These are phyloP conservation scores for Macrophya annulata DNA, from an alignment of 2,888 invertebrate species.

Conservation along the genomic window DNA sequence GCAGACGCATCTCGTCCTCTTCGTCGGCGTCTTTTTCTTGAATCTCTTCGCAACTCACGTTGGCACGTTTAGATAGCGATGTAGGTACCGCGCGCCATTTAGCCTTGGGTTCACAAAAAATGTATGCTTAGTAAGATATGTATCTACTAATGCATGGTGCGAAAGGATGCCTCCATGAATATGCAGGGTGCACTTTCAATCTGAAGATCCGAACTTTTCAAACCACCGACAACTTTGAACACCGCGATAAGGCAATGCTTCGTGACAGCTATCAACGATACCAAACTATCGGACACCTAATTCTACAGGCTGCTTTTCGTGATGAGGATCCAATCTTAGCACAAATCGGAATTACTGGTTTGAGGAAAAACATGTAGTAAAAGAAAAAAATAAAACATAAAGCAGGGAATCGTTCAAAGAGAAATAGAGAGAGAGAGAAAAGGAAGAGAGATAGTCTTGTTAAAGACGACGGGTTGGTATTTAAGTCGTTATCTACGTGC, in stretches of 20 bases:
- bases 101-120: constrained; percentile 66
- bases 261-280: constrained; percentile 35
- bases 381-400: no score
- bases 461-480: neutral
- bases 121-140: constrained; percentile 64
- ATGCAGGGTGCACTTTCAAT: constrained; percentile 59
- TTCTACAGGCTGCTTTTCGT: neutral
- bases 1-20: constrained; percentile 4
- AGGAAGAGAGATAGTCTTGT: neutral
- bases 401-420: neutral
- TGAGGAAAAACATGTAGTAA: neutral
- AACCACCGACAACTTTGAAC: neutral
- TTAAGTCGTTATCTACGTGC: neutral
- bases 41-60: constrained; percentile 18
- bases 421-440: neutral
- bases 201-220: constrained; percentile 36
- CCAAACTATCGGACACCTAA: neutral
- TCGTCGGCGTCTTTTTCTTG: constrained; percentile 10
- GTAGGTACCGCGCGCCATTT: constrained; percentile 65
- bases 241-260: neutral
- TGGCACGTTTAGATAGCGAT: constrained; percentile 71
- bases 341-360: neutral
- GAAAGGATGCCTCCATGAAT: constrained; percentile 67
- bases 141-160: constrained; percentile 70
- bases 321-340: neutral